Evolutionary conservation across 2,888 invertebrate genomes (phyloP), one percentile per base, ranked within the genome.

Genomic region (Meta bourneti): DNA sequence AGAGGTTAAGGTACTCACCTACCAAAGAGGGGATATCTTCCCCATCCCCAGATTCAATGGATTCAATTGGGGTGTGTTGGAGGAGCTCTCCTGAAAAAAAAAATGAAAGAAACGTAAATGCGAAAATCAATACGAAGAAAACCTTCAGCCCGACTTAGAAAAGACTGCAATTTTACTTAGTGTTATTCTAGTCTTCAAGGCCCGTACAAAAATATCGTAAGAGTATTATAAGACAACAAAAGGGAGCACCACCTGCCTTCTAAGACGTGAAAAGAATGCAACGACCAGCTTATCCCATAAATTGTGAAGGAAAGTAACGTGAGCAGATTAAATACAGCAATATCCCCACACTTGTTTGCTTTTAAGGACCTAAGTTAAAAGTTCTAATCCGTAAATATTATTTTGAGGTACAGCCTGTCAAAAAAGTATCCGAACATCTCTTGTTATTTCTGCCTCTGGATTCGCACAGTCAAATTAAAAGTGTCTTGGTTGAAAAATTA

Each of bases 1-100:
- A 13, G 49, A 77, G 13, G n/a, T 79, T 79, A 72, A 78, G 82
- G 16, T 89, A 92, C 89, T 92, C 54, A 92, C 92, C 92, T 89
- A 92, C 89, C 86, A 92, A 82, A 51, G 83, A 82, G n/a, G 92
- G 92, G 19, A 90, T 83, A 34, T 92, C 90, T n/a, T 77, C 78
- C 19, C 85, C 92, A 11, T 83, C 74, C 49, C 90, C 92, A 52
- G 72, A 48, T 48, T 52, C 70, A 70, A 92, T 51, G 16, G 69
- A 74, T 51, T 92, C 92, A 20, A 78, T 49, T 16, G 92, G 90
- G 13, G 90, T 49, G 6, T n/a, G 75, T 11, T 86, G 71, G 20
- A 92, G 51, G 20, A 92, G 20, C 49, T 92, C 90, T 0, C 87
- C 92, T 92, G 61, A 6, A 61, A 74, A n/a, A 51, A 69, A 11